Evolutionary conservation across 2,797 vertebrate species (phyloP), one percentile per base, ranked within the genome.

Genomic region (Mionectes olivaceus): DNA sequence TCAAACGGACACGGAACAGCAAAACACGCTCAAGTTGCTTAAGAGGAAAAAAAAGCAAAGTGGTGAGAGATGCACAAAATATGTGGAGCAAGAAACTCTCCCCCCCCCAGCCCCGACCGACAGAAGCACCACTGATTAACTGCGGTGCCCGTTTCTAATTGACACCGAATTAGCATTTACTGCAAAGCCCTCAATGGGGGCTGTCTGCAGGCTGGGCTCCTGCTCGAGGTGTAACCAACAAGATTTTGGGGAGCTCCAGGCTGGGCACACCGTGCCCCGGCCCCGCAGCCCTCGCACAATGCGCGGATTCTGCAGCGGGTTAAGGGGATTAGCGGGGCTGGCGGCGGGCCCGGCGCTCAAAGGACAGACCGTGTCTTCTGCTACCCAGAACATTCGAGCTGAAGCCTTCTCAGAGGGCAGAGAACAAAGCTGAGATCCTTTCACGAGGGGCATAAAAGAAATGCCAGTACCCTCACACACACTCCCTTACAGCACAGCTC

Each of bases 261-360:
- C 79, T 8, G 56, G 35, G 56, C 28, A 95, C 57, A 9, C 9
- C 78, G 88, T 33, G 73, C 95, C 94, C 41, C n/a, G 22, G 67
- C 95, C 89, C 55, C 50, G 35, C 96, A 87, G 70, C 96, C 76
- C 90, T 85, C 81, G 97, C 95, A 97, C 97, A 98, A 98, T 73
- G 95, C n/a, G 23, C 53, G 93, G 93, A 98, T 98, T 98, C 93
- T 96, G 96, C 96, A 82, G 93, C 77, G 87, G 55, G 94, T 97
- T 97, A 97, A 98, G 46, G 22, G 79, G 98, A 98, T 98, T 98
- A 98, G 98, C 80, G 97, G 89, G 97, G 97, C 98, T 92, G 97
- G 95, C 46, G n/a, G 77, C 76, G 71, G 88, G 93, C 95, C 87
- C 95, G 94, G 93, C 86, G 70, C 91, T 49, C 67, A 64, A 85